Evolutionary conservation across 2,888 invertebrate genomes (phyloP).

Genomic region (Halocaridina rubra): DNA sequence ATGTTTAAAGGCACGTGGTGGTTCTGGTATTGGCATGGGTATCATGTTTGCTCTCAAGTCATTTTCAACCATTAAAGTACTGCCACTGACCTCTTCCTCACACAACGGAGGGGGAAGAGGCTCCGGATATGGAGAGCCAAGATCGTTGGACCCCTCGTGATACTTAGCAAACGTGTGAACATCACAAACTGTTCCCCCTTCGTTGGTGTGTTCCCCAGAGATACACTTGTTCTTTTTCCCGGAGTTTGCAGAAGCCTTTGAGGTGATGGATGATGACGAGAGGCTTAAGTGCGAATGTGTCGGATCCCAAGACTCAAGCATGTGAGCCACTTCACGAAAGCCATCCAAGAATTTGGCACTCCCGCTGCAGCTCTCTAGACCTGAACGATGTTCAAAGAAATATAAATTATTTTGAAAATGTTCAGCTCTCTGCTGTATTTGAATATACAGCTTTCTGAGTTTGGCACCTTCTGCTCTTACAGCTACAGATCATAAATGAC

Average conservation of each 20-base stretch:
- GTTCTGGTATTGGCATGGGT: not conserved
- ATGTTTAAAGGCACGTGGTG: not conserved
- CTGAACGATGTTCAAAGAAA: too few relatives aligned
- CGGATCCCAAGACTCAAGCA: slow-evolving; percentile 22
- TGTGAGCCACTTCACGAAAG: slow-evolving; percentile 37
- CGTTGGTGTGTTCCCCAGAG: not conserved
- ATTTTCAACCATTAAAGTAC: not conserved
- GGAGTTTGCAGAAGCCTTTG: too few relatives aligned
- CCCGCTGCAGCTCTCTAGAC: slow-evolving; percentile 37
- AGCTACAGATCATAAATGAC: too few relatives aligned
- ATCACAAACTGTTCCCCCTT: not conserved
- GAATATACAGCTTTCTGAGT: too few relatives aligned
- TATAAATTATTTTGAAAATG: too few relatives aligned
- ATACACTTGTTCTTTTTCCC: not conserved
- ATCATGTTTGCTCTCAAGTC: not conserved
- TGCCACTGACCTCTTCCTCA: not conserved
- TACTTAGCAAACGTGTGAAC: not conserved
- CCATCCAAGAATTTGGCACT: slow-evolving; percentile 33
- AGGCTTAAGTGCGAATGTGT: not conserved
- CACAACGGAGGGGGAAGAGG: not conserved
- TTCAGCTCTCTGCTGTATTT: too few relatives aligned
- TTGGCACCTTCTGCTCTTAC: too few relatives aligned
- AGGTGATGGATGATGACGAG: not conserved
- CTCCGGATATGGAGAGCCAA: not conserved
- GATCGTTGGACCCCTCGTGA: not conserved